Percentiles rank a stretch among this genome's conserved stretches.
These are phyloP conservation scores for Chamaea fasciata DNA, from an alignment of 2,113 vertebrate species.

Conservation along the genomic window DNA sequence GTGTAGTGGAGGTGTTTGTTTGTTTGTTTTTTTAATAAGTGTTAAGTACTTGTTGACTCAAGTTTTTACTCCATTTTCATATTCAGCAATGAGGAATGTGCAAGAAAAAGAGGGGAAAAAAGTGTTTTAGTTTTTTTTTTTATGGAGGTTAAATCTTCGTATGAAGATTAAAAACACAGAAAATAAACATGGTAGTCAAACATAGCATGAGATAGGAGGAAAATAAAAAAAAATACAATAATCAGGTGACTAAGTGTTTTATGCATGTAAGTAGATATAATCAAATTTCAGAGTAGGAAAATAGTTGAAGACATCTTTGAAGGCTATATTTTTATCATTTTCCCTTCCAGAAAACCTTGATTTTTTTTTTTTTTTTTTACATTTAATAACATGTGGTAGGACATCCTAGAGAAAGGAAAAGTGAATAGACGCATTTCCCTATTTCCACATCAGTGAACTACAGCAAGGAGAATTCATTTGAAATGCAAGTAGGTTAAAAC, in stretches of 20 bases:
- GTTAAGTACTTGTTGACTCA: not conserved
- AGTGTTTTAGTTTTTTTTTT: fast-evolving
- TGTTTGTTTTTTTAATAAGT: not conserved
- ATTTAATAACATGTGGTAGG: not conserved
- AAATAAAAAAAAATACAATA: not conserved
- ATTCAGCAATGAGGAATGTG: not conserved
- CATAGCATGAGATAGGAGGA: not conserved
- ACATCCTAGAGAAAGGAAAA: not conserved
- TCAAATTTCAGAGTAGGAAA: not conserved
- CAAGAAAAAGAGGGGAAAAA: not conserved
- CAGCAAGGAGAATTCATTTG: not conserved
- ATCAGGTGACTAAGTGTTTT: not conserved
- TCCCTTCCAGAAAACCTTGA: not conserved
- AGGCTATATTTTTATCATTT: not conserved
- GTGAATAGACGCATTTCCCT: not conserved
- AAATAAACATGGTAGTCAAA: not conserved
- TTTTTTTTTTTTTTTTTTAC: not conserved
- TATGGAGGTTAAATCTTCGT: not conserved
- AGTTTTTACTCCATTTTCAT: not conserved
- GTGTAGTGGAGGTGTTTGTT: fast-evolving
- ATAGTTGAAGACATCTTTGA: not conserved
- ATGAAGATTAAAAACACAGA: not conserved
- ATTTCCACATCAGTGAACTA: not conserved
- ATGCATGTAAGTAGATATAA: not conserved
- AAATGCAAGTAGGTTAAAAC: not conserved